Percentiles rank a stretch among this genome's conserved stretches.
Evolutionary conservation across 1,140 invertebrate genomes (phyloP).

Genomic region (Dendroctonus ponderosae): DNA sequence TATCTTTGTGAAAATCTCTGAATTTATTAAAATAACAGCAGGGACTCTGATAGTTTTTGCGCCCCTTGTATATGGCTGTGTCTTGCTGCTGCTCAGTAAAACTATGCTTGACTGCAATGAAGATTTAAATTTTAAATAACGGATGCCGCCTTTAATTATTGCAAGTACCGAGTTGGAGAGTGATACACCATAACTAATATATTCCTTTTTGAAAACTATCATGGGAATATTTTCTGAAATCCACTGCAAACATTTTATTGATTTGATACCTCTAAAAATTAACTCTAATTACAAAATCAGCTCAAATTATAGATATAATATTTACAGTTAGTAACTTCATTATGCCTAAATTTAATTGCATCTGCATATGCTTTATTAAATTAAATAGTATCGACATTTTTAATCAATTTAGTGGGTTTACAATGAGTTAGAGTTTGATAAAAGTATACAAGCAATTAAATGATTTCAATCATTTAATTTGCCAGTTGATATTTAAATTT

Average conservation of each 20-base stretch:
- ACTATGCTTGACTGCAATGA: no score
- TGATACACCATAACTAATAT: constrained; percentile 47
- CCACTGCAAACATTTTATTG: no score
- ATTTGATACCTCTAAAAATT: no score
- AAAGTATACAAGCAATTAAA: constrained; percentile 3
- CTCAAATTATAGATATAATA: background rate
- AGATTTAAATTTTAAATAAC: no score
- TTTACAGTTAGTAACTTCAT: no score
- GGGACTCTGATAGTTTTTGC: constrained; percentile 33
- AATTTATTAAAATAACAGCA: constrained; percentile 47
- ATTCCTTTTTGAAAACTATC: constrained; percentile 45
- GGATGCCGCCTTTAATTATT: background rate
- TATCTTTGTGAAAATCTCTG: constrained; percentile 46
- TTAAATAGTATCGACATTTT: constrained; percentile 22
- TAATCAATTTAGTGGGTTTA: constrained; percentile 5
- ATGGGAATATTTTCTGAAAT: constrained; percentile 39
- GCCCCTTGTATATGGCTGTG: no score
- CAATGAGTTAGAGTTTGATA: constrained; percentile 1
- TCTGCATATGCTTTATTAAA: constrained; percentile 30
- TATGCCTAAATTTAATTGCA: no score
- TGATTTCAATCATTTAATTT: constrained; percentile 1
- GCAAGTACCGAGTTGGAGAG: constrained; percentile 42
- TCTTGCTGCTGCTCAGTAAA: no score
- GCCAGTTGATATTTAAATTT: no score
- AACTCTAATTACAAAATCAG: no score